These are phyloP conservation scores for Rhagophthalmus giganteus DNA, from an alignment of 2,888 invertebrate genomes.

Conservation along the genomic window DNA sequence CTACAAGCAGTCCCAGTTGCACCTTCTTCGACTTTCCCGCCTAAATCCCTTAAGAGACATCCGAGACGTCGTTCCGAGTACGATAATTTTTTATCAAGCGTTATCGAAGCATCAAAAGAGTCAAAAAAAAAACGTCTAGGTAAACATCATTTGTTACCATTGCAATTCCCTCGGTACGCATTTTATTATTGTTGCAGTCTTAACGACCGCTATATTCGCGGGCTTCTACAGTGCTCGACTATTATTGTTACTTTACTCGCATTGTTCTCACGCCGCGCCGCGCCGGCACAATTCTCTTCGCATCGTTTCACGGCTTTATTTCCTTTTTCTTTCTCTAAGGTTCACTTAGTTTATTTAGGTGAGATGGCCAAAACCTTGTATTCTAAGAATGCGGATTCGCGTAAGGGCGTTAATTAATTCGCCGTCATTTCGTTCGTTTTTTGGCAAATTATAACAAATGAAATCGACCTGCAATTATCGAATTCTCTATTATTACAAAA, in stretches of 20 bases:
- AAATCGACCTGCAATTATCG: no score
- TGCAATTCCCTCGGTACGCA: slow-evolving; percentile 33
- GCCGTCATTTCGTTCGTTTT: no score
- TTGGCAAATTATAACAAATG: no score
- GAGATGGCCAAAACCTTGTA: no score
- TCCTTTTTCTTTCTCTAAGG: slow-evolving; percentile 28
- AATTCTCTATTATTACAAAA: no score
- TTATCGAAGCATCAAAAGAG: slow-evolving; percentile 15
- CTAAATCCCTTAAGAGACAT: no score
- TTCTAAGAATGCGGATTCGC: no score
- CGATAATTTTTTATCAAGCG: slow-evolving; percentile 13
- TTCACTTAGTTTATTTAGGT: slow-evolving; percentile 29
- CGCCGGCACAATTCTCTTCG: slow-evolving; percentile 37
- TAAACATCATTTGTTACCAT: slow-evolving; percentile 25
- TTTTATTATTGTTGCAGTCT: slow-evolving; percentile 32
- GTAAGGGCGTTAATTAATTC: no score
- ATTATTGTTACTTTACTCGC: slow-evolving; percentile 40
- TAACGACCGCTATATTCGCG: slow-evolving; percentile 28
- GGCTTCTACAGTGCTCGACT: slow-evolving; percentile 23
- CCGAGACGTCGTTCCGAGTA: no score
- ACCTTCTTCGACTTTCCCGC: no score
- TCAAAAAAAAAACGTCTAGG: slow-evolving; percentile 8
- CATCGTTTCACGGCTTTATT: slow-evolving; percentile 34
- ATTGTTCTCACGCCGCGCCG: slow-evolving; percentile 35
- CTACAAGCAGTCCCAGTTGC: no score